These are phyloP conservation scores for Elmis aenea DNA, from an alignment of 2,888 invertebrate species.

Conservation along the genomic window DNA sequence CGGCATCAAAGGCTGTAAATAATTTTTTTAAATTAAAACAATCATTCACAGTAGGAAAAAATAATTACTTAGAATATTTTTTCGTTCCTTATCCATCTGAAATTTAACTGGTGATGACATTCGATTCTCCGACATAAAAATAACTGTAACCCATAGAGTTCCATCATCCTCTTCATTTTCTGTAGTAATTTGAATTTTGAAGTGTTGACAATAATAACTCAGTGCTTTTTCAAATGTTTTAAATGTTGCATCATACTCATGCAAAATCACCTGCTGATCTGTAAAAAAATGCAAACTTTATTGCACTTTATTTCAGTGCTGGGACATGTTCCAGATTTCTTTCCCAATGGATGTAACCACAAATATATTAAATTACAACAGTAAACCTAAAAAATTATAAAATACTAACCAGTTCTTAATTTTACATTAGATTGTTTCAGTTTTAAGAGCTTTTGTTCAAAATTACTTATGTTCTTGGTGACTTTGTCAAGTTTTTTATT, in stretches of 20 bases:
- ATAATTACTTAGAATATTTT: conserved; percentile 3
- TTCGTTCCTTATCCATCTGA: conserved; percentile 1
- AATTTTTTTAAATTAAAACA: background rate
- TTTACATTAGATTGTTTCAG: too few relatives aligned
- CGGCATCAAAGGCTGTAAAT: conserved; percentile 5
- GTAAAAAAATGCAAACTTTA: background rate
- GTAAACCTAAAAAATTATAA: too few relatives aligned
- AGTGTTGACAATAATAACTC: conserved; percentile 3
- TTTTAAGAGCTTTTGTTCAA: too few relatives aligned
- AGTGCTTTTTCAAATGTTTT: conserved; percentile 6
- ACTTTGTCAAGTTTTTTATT: too few relatives aligned
- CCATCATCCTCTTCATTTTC: background rate
- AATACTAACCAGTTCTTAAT: too few relatives aligned
- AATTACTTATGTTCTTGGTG: too few relatives aligned
- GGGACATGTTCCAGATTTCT: background rate
- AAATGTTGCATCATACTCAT: background rate
- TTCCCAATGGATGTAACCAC: too few relatives aligned
- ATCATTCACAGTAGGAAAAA: too few relatives aligned
- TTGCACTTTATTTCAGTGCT: conserved; percentile 1
- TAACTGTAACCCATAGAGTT: conserved; percentile 1
- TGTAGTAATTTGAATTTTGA: conserved; percentile 3
- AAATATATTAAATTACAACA: too few relatives aligned
- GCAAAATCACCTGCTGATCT: background rate
- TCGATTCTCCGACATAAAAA: conserved; percentile 3
- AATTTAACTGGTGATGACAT: conserved; percentile 5